These are phyloP conservation scores for Sussaba pulchella DNA, from an alignment of 2,888 invertebrate genomes.

Conservation along the genomic window DNA sequence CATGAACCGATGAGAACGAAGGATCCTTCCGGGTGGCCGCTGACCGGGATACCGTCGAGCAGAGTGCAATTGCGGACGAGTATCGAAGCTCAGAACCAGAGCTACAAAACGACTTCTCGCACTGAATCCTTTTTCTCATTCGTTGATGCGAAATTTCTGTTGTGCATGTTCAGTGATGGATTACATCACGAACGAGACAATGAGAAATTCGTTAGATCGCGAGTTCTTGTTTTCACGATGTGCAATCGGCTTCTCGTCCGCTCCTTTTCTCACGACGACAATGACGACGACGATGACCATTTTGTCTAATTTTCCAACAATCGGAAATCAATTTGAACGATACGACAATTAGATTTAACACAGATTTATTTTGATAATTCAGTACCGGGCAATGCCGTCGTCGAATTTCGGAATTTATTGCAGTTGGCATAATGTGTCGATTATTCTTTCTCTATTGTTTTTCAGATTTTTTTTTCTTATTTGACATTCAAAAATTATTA, in stretches of 20 bases:
- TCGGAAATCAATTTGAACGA: background rate
- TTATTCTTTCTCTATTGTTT: too few relatives aligned
- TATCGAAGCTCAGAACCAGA: slow-evolving; percentile 2
- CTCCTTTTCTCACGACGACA: slow-evolving; percentile 1
- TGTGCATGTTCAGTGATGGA: slow-evolving; percentile 22
- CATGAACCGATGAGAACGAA: slow-evolving; percentile 12
- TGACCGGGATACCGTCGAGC: slow-evolving; percentile 19
- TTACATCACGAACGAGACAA: slow-evolving; percentile 45
- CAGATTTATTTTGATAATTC: too few relatives aligned
- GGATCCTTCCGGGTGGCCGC: slow-evolving; percentile 47
- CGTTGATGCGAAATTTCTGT: background rate
- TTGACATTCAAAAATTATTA: too few relatives aligned
- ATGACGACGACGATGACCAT: background rate
- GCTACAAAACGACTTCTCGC: slow-evolving; percentile 8
- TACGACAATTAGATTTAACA: background rate
- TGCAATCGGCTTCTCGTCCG: background rate
- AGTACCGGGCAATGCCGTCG: too few relatives aligned
- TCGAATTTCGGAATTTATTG: too few relatives aligned
- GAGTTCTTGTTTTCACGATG: slow-evolving; percentile 2
- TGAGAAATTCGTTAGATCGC: slow-evolving; percentile 46
- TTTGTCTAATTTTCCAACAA: background rate
- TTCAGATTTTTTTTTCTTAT: too few relatives aligned
- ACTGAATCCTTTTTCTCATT: background rate
- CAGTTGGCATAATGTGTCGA: too few relatives aligned
- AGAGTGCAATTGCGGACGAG: slow-evolving; percentile 21